Base-by-base conservation (phyloP, 2,888 invertebrate genomes). In the Nysson spinosus region DNA sequence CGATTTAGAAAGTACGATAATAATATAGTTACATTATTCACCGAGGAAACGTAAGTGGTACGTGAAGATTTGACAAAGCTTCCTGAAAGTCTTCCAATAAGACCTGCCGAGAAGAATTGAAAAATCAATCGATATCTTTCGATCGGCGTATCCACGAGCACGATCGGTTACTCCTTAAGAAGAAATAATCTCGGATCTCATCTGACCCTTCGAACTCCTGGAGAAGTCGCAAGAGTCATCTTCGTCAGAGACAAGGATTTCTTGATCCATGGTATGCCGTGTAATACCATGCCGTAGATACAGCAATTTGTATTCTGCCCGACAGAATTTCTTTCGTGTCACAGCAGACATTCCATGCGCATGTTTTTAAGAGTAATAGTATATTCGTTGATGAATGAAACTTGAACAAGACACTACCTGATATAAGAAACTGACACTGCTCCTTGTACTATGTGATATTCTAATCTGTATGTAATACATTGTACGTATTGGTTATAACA, bases 181-280 rank as follows among this genome's bases (percentile, higher is more conserved):
- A 42, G 26, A 7, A 9, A 54, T 19, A 54, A 61, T 61, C 60
- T 61, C 19, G 26, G 60, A 61, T 54, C 60, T 20, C 60, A 61
- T 61, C 60, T 61, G 47, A 61, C 60, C 60, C 54, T 28, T 54
- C 54, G 42, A 61, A 61, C 35, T 32, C 30, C 42, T 19, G 12
- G 35, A 16, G 22, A 34, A 35, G 42, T 44, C 44, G 51, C 43
- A 58, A 26, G 52, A 44, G 11, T 61, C 34, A 11, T 20, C 20
- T 35, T 32, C 22, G 42, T 46, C 42, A 32, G 20, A 47, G 54
- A 61, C 60, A 54, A 61, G 35, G 54, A 44, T 61, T 47, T 42
- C 40, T 61, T 60, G 51, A 39, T 39, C 32, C n/a, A 24, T 24
- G 22, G 19, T 28, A 7, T 26, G 9, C 17, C 16, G 20, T 54